Evolutionary conservation across 2,888 invertebrate species (phyloP).

Genomic region (Diplazon laetatorius): DNA sequence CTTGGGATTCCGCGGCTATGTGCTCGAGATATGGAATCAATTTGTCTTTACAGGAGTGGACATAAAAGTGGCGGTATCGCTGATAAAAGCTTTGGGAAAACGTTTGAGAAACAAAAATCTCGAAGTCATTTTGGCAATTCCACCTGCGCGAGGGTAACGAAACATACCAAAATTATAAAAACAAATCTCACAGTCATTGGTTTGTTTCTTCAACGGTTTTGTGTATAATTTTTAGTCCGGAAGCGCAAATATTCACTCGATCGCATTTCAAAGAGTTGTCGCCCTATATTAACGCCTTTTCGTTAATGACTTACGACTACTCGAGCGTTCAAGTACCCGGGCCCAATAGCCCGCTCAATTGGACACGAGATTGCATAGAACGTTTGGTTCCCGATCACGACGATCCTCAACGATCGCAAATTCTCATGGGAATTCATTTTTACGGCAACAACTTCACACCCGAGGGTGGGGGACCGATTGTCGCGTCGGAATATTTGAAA

Average conservation of each 20-base stretch:
- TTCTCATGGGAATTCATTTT: constrained; percentile 95
- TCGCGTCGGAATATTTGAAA: constrained; percentile 91
- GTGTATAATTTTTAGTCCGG: constrained; percentile 69
- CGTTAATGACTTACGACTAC: constrained; percentile 98
- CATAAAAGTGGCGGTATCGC: constrained; percentile 84
- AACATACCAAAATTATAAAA: no score
- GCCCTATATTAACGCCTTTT: constrained; percentile 92
- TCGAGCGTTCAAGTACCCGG: constrained; percentile 92
- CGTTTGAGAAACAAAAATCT: constrained; percentile 81
- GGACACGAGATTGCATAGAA: constrained; percentile 91
- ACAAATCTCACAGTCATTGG: no score
- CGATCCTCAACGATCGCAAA: constrained; percentile 87
- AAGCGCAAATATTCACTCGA: constrained; percentile 87
- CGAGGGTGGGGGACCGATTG: constrained; percentile 92
- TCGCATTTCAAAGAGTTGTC: constrained; percentile 91
- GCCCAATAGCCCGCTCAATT: constrained; percentile 94
- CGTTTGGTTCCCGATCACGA: constrained; percentile 87
- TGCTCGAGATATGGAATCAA: constrained; percentile 95
- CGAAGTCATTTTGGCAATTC: constrained; percentile 90
- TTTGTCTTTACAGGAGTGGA: constrained; percentile 86
- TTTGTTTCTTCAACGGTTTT: no score
- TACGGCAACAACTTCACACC: constrained; percentile 95
- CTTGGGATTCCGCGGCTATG: constrained; percentile 94
- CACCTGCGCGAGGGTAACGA: constrained; percentile 87
- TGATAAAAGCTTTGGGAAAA: constrained; percentile 87